These are phyloP conservation scores for Seriola dumerili DNA, from an alignment of 2,113 vertebrate species.

Conservation along the genomic window DNA sequence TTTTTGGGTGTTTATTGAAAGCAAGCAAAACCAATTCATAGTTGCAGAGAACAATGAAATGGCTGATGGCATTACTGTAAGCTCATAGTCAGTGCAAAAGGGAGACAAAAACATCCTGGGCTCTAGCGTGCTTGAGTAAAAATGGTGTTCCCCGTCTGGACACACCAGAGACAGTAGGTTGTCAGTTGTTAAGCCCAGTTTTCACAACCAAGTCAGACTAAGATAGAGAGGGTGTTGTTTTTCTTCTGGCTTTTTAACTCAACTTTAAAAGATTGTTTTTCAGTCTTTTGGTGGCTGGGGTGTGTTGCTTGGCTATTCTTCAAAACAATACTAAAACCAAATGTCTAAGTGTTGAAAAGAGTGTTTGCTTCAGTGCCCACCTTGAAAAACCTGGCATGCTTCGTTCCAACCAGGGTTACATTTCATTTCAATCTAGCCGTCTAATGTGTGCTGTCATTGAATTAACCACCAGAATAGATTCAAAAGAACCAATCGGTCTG, in stretches of 20 bases:
- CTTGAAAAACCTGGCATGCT: not conserved
- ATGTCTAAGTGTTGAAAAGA: constrained; percentile 14
- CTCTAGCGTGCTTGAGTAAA: not conserved
- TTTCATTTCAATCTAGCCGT: not conserved
- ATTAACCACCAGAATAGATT: constrained; percentile 25
- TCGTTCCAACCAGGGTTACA: not conserved
- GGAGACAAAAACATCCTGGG: not conserved
- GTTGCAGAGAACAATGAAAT: constrained; percentile 18
- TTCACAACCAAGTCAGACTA: not conserved
- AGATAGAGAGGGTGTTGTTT: not conserved
- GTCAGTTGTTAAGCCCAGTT: constrained; percentile 5
- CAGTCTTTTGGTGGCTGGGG: constrained; percentile 16
- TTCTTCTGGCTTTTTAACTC: not conserved
- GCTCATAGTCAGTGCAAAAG: not conserved
- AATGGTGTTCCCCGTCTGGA: not conserved
- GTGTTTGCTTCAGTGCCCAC: not conserved
- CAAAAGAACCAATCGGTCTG: constrained; percentile 18
- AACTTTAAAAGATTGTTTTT: constrained; percentile 5
- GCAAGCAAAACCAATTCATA: constrained; percentile 17
- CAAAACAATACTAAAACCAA: not conserved
- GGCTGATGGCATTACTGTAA: constrained; percentile 14
- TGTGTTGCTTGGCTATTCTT: constrained; percentile 27
- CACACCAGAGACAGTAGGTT: constrained; percentile 3
- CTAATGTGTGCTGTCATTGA: constrained; percentile 10
- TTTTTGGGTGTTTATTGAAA: constrained; percentile 4